Evolutionary conservation across 1,140 invertebrate species (phyloP).

Genomic region (Andrena cerasifolii): DNA sequence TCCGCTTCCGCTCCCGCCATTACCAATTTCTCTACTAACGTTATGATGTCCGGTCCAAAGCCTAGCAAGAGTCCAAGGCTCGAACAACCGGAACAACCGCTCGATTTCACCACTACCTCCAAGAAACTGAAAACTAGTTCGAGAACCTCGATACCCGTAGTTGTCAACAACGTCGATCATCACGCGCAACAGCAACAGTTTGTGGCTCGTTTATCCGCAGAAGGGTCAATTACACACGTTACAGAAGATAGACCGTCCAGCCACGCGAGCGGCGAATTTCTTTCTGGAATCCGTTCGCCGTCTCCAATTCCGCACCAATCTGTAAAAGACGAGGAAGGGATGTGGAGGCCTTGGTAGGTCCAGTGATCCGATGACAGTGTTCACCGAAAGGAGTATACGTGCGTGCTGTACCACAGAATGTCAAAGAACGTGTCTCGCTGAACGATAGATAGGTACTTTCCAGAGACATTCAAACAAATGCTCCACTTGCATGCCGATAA

Average conservation of each 20-base stretch:
- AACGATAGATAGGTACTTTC: too few species aligned
- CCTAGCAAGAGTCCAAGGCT: slow-evolving; percentile 74
- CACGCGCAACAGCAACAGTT: slow-evolving; percentile 40
- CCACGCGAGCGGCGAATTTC: slow-evolving; percentile 67
- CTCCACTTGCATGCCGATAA: too few species aligned
- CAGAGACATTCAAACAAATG: too few species aligned
- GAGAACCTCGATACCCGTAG: slow-evolving; percentile 34
- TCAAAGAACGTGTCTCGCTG: too few species aligned
- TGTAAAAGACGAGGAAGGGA: slow-evolving; percentile 80
- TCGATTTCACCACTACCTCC: slow-evolving; percentile 78
- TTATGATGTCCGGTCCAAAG: slow-evolving; percentile 47
- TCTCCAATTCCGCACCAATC: slow-evolving; percentile 72
- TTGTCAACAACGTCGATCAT: slow-evolving; percentile 34
- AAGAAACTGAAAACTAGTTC: slow-evolving; percentile 71
- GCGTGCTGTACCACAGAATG: neutral
- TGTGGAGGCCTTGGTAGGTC: slow-evolving; percentile 81
- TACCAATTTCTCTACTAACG: slow-evolving; percentile 3
- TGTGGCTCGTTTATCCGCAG: slow-evolving; percentile 43
- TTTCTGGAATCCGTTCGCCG: slow-evolving; percentile 67
- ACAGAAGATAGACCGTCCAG: slow-evolving; percentile 74
- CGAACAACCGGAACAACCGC: slow-evolving; percentile 76
- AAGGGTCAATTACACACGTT: slow-evolving; percentile 68
- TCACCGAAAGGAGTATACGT: too few species aligned
- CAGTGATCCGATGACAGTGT: too few species aligned
- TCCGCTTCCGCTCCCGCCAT: slow-evolving; percentile 34